Evolutionary conservation across 53 echinoderm and acorn worm genomes (phyloP).

Genomic region (Henricia sp.): DNA sequence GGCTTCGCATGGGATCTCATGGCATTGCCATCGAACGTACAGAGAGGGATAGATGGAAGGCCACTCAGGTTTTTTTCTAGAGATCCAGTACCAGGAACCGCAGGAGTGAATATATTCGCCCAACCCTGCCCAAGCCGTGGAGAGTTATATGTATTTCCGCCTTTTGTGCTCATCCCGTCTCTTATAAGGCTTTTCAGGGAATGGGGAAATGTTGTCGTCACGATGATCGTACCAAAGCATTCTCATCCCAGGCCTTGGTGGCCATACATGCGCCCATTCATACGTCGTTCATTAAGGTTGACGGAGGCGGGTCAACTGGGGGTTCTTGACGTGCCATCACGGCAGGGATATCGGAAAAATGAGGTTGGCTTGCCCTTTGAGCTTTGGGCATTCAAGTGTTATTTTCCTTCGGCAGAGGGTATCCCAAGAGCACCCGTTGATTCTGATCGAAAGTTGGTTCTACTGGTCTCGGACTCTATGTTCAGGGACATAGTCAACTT

Average conservation of each 20-base stretch:
- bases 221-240: conserved; percentile 21
- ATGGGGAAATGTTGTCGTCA: conserved; percentile 18
- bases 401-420: background rate
- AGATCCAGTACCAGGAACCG: background rate
- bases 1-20: too few relatives aligned
- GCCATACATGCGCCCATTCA: conserved; percentile 16
- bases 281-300: too few relatives aligned
- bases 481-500: conserved; percentile 6
- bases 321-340: too few relatives aligned
- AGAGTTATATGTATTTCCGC: background rate
- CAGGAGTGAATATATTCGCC: conserved; percentile 1
- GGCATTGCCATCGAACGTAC: too few relatives aligned
- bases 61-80: background rate
- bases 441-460: background rate
- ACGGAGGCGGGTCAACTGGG: too few relatives aligned
- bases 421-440: background rate
- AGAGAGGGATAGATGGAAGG: too few relatives aligned
- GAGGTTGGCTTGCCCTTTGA: too few relatives aligned
- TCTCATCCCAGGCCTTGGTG: conserved; percentile 25
- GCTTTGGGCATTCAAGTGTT: too few relatives aligned
- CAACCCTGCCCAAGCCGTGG: background rate
- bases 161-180: background rate
- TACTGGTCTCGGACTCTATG: conserved; percentile 17
- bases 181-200: conserved; percentile 1
- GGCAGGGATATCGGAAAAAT: too few relatives aligned